Base-by-base conservation (phyloP, 2,888 invertebrate species). In the Zeuzera pyrina region DNA sequence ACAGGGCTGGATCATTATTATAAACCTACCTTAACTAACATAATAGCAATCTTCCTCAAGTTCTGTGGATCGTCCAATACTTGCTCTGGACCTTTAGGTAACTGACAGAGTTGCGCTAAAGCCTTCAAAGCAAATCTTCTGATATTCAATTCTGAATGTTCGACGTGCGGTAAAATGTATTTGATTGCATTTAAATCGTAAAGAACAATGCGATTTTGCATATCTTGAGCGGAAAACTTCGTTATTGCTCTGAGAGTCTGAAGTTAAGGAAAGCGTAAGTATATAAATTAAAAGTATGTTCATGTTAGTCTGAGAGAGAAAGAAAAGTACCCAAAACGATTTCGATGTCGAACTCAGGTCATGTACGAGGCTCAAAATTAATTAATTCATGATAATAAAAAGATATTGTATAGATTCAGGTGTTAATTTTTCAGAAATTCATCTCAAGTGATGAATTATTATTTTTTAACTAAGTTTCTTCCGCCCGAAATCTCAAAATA, bases 111-210 rank as follows among this genome's bases (percentile, higher is more conserved):
- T 46, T 86, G 83, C 0, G 85, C 84, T 19, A 87, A 39, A 0
- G 86, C 72, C 43, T 86, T 86, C 15, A 84, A 49, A 0, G 86
- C 77, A 34, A 86, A 87, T 48, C 87, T 69, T 31, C 57, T 61
- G 29, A 79, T 66, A 34, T 79, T 83, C 31, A 77, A 27, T 43
- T 78, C 79, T 0, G 43, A 10, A 30, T 78, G 71, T 2, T 79
- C 77, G 7, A 81, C 50, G 33, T 81, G 81, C 0, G 52, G 66
- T 8, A 81, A 43, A 7, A 81, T 70, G 34, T 52, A 70, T 7
- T 45, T 42, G 21, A 83, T 76, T 0, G 77, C 81, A 12, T 68
- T 28, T 27, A 81, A 34, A 25, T 71, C 43, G 40, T 52, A 70
- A 0, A 83, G 42, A 0, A 72, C 58, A 2, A 48, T n/a, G 5